Base-by-base conservation (phyloP, 1,140 invertebrate genomes). In the Drosophila bifasciata region DNA sequence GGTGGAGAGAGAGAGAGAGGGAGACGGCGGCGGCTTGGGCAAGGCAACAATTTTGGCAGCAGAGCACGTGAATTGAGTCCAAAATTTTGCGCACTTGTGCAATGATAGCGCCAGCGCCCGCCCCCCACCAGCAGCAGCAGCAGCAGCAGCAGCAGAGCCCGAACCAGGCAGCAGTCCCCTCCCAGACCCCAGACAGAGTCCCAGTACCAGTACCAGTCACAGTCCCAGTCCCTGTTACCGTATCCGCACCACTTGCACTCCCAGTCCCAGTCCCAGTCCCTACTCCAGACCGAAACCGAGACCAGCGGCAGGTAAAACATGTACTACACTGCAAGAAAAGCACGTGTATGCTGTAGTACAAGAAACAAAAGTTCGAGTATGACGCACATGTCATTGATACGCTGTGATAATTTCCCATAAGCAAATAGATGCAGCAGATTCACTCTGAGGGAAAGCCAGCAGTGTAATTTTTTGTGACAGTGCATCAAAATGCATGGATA, bases 11-110 rank as follows among this genome's bases (percentile, higher is more conserved):
- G 9, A 9, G 5, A 19, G 23, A 2, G 43, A 41, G 58, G 61
- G 66, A 58, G 66, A 46, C 17, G 17, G 19, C 15, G 21, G 50
- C 11, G 19, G 41, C 49, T 66, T 67, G 66, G 36, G 49, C 67
- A 39, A 55, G 69, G 51, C 81, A 86, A 88, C 78, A 78, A 79
- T 88, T 84, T 86, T 86, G 83, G 83, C 83, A 86, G 83, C 83
- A 69, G 60, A 76, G 74, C 83, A 86, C 83, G 83, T 86, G 83
- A 86, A 86, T 86, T 77, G 78, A 86, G 83, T 86, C 83, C 83
- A 86, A 86, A 86, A 86, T 86, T 86, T 86, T 86, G 83, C 78
- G 74, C 83, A 86, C 83, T 86, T 86, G 78, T 86, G 83, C 81
- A 86, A 86, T 86, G 81, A 86, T 86, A 88, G 81, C 81, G 55